These are phyloP conservation scores for Sympetrum striolatum DNA, from an alignment of 2,888 invertebrate species.

Conservation along the genomic window DNA sequence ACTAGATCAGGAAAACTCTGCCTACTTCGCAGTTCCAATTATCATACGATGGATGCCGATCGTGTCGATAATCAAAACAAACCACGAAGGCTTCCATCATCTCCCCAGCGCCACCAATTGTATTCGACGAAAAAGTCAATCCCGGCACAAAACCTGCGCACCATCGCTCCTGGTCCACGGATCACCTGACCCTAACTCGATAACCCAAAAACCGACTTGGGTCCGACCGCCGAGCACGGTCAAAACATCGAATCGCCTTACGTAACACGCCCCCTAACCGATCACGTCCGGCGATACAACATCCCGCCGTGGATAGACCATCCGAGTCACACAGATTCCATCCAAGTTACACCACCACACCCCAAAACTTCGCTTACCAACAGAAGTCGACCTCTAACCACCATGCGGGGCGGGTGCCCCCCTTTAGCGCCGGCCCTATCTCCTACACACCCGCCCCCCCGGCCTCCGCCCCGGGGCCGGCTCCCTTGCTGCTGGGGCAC, in stretches of 20 bases:
- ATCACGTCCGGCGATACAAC: constrained; percentile 29
- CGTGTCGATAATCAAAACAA: too few species aligned
- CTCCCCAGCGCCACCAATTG: too few species aligned
- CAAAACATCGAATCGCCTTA: neutral
- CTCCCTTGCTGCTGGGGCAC: constrained; percentile 22
- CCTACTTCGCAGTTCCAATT: too few species aligned
- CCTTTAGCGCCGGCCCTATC: constrained; percentile 37
- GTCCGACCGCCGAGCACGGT: neutral
- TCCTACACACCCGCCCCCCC: constrained; percentile 46
- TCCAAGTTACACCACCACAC: neutral
- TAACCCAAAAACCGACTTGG: neutral
- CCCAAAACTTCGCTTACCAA: neutral
- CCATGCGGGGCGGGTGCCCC: constrained; percentile 46
- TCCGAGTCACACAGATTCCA: neutral
- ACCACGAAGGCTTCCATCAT: too few species aligned
- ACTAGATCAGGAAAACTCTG: too few species aligned
- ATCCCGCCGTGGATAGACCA: neutral
- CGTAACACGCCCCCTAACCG: neutral
- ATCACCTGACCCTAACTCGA: too few species aligned
- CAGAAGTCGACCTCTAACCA: constrained; percentile 49
- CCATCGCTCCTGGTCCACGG: too few species aligned
- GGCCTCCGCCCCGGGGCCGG: constrained; percentile 27
- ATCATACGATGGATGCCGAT: too few species aligned
- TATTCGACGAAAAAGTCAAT: too few species aligned
- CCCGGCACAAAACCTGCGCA: too few species aligned